A percentile compares a stretch with the other conserved stretches of the same genome.
These are phyloP conservation scores for Holcopasites calliopsidis DNA, from an alignment of 1,140 invertebrate species.

Conservation along the genomic window DNA sequence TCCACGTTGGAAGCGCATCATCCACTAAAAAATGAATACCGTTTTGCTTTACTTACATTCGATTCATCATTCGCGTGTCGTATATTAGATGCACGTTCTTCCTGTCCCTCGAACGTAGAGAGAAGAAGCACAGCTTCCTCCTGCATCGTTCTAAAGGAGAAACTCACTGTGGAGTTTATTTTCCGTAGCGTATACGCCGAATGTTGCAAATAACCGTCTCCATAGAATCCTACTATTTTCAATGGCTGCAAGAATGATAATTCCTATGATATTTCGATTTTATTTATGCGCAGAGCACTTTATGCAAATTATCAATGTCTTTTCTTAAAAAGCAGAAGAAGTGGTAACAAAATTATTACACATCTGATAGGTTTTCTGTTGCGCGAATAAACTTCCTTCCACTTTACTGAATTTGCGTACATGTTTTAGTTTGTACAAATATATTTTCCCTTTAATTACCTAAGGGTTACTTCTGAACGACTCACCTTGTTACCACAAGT, in stretches of 20 bases:
- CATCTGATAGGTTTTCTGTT: too few relatives aligned
- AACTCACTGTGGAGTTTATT: constrained; percentile 83
- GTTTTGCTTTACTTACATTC: constrained; percentile 66
- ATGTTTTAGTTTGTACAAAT: too few relatives aligned
- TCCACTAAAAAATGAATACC: too few relatives aligned
- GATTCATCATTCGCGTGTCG: constrained; percentile 58
- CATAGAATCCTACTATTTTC: constrained; percentile 86
- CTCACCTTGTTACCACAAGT: constrained; percentile 87
- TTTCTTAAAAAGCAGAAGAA: too few relatives aligned
- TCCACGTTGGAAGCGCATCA: too few relatives aligned
- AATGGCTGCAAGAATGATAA: constrained; percentile 77
- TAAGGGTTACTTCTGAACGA: not conserved
- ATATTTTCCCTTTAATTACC: too few relatives aligned
- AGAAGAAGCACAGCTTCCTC: constrained; percentile 86
- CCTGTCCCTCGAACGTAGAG: constrained; percentile 84
- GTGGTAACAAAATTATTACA: too few relatives aligned
- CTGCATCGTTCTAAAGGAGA: constrained; percentile 89
- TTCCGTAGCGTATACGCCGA: constrained; percentile 84
- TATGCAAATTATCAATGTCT: too few relatives aligned
- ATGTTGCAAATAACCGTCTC: constrained; percentile 89
- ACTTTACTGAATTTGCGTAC: too few relatives aligned
- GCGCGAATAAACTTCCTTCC: too few relatives aligned
- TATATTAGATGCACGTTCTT: constrained; percentile 67
- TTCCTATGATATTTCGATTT: constrained; percentile 4
- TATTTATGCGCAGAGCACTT: too few relatives aligned